Evolutionary conservation across 2,113 vertebrate species (phyloP).

Genomic region (Arvicanthis niloticus): DNA sequence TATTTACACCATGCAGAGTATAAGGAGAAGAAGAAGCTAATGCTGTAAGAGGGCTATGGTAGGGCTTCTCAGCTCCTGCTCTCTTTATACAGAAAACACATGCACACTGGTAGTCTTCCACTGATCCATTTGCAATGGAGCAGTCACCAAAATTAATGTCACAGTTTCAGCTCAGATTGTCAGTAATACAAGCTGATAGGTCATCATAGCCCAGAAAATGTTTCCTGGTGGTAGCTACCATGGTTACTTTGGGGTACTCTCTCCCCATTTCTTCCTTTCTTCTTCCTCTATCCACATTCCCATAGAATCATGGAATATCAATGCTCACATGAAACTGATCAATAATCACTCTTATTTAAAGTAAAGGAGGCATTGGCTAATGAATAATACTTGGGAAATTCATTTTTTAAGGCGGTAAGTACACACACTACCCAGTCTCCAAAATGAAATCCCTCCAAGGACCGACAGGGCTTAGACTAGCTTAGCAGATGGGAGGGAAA

Average conservation of each 20-base stretch:
- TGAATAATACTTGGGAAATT: slow-evolving; percentile 78
- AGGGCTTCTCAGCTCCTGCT: not conserved
- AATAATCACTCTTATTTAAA: slow-evolving; percentile 76
- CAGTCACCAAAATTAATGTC: slow-evolving; percentile 82
- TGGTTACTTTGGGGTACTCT: not conserved
- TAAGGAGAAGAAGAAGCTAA: slow-evolving; percentile 74
- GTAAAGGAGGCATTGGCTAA: slow-evolving; percentile 79
- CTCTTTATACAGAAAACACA: not conserved
- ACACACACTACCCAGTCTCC: not conserved
- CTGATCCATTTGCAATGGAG: slow-evolving; percentile 79
- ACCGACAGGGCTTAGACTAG: slow-evolving; percentile 51
- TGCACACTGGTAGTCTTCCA: not conserved
- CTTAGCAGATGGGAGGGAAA: not conserved
- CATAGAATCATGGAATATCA: slow-evolving; percentile 71
- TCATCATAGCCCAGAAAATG: slow-evolving; percentile 83
- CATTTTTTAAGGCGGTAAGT: slow-evolving; percentile 47
- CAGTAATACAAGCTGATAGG: slow-evolving; percentile 83
- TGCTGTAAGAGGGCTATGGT: not conserved
- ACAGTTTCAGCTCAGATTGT: slow-evolving; percentile 83
- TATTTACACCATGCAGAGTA: not conserved
- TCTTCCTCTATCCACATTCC: slow-evolving; percentile 42
- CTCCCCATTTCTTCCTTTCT: not conserved
- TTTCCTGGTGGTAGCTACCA: slow-evolving; percentile 78
- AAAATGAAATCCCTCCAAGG: slow-evolving; percentile 65
- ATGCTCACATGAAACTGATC: slow-evolving; percentile 80